These are phyloP conservation scores for Metallyticus violacea DNA, from an alignment of 2,888 invertebrate species.

Conservation along the genomic window DNA sequence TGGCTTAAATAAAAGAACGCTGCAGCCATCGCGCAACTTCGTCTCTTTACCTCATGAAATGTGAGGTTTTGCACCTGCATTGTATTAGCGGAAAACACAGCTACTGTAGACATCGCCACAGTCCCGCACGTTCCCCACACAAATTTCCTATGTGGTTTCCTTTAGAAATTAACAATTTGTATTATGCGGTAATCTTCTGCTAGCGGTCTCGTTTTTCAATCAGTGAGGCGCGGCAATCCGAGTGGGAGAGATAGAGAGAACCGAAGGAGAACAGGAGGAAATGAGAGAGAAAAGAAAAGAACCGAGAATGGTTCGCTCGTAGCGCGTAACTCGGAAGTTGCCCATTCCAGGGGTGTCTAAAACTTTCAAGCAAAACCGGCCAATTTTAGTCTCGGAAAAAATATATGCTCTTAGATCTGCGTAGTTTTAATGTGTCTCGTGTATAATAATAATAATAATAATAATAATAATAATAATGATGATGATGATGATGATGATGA, in stretches of 20 bases:
- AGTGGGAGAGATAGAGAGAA: background rate
- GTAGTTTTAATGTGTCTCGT: too few species aligned
- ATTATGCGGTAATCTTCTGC: background rate
- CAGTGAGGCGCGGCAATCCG: background rate
- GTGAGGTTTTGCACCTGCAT: too few species aligned
- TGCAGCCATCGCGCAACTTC: too few species aligned
- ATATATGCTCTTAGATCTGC: too few species aligned
- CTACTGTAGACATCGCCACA: background rate
- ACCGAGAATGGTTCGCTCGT: background rate
- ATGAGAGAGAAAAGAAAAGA: background rate
- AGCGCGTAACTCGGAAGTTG: constrained; percentile 7
- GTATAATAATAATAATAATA: too few species aligned
- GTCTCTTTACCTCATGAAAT: too few species aligned
- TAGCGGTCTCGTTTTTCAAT: background rate
- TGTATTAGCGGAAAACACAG: too few species aligned
- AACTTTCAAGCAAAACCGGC: too few species aligned
- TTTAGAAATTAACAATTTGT: background rate
- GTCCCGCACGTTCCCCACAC: background rate
- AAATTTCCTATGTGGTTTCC: background rate
- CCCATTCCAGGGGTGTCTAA: background rate
- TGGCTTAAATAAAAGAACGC: too few species aligned
- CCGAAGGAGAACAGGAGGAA: background rate
- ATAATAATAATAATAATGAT: too few species aligned
- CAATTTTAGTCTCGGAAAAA: too few species aligned
- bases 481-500: too few species aligned